Evolutionary conservation across 2,797 vertebrate genomes (phyloP).

Genomic region (Sparidentex hasta): DNA sequence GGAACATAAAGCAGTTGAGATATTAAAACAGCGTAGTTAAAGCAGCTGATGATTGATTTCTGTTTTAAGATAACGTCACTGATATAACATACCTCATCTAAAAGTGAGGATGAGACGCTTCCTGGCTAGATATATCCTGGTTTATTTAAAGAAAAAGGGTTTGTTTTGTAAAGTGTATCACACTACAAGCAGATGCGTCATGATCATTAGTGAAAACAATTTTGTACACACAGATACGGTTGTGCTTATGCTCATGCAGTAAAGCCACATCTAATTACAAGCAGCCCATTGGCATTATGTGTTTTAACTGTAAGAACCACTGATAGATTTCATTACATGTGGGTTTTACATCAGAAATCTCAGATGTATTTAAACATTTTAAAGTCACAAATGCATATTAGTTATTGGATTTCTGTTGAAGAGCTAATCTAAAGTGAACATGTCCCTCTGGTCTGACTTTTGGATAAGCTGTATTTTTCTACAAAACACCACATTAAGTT

Average conservation of each 20-base stretch:
- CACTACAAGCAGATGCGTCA: not conserved
- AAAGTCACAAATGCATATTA: not conserved
- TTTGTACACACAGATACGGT: constrained; percentile 1
- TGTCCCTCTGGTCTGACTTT: constrained; percentile 4
- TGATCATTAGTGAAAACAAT: constrained; percentile 12
- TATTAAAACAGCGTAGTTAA: not conserved
- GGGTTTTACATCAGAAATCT: constrained; percentile 3
- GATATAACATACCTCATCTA: not conserved
- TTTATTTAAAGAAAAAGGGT: constrained; percentile 8
- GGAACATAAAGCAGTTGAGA: not conserved
- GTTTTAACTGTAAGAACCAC: constrained; percentile 2
- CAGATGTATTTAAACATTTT: not conserved
- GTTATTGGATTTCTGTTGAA: constrained; percentile 4
- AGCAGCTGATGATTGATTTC: not conserved
- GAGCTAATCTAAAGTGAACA: constrained; percentile 27
- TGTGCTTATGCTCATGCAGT: not conserved
- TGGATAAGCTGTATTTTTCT: constrained; percentile 30
- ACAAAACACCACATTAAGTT: constrained; percentile 1
- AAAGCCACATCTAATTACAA: not conserved
- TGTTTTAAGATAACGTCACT: not conserved
- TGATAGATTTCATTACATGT: not conserved
- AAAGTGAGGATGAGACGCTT: not conserved
- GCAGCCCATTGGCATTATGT: not conserved
- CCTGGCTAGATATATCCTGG: not conserved
- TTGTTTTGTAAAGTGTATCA: not conserved